These are phyloP conservation scores for Mythimna impura DNA, from an alignment of 2,888 invertebrate species.

Conservation along the genomic window DNA sequence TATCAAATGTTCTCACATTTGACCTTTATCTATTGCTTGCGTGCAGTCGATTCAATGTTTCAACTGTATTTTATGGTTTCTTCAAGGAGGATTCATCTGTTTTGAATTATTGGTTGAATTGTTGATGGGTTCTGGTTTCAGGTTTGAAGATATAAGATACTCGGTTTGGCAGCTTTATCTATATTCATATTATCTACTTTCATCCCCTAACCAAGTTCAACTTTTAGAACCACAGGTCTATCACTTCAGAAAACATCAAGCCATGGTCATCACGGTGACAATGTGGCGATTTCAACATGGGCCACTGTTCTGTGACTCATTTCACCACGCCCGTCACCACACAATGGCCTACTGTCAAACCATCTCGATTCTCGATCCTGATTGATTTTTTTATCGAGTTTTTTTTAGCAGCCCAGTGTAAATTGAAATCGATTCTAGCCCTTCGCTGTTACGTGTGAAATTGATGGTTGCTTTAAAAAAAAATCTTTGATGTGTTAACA, in stretches of 20 bases:
- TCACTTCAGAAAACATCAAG: conserved; percentile 71
- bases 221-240: conserved; percentile 74
- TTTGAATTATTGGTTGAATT: too few species aligned
- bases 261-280: conserved; percentile 83
- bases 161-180: background rate
- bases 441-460: conserved; percentile 77
- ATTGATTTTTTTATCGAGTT: conserved; percentile 85
- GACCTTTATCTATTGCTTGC: too few species aligned
- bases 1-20: too few species aligned
- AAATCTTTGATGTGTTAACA: conserved; percentile 61
- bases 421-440: conserved; percentile 85
- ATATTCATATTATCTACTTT: background rate
- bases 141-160: background rate
- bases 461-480: conserved; percentile 69
- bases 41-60: background rate
- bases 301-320: conserved; percentile 81
- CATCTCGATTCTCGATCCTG: conserved; percentile 81
- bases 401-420: conserved; percentile 77
- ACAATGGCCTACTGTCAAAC: conserved; percentile 87
- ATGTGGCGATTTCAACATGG: conserved; percentile 82
- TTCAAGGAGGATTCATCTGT: background rate
- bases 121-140: too few species aligned
- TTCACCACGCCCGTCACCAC: conserved; percentile 84
- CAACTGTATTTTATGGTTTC: background rate
- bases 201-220: conserved; percentile 13